phyloP scores from a whole-genome alignment of 2,797 vertebrate genomes.

The Taenioides sp. region DNA sequence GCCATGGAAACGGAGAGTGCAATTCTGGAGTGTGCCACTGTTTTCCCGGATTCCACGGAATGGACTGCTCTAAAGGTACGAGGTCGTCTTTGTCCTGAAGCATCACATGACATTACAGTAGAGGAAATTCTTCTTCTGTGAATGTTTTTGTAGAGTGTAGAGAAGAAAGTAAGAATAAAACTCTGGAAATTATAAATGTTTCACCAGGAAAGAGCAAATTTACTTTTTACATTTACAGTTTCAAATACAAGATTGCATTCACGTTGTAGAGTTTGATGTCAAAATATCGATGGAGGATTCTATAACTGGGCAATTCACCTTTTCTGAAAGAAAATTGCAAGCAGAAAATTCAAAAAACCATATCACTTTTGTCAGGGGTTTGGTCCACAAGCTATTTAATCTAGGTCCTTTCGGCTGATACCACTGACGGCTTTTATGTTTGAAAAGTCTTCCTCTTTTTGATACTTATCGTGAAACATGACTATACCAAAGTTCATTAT shows the following conservation, averaged over 20 bases:
- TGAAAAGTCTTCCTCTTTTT: too few relatives aligned
- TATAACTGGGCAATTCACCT: too few relatives aligned
- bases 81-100: constrained; percentile 15
- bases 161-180: neutral
- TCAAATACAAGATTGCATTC: neutral
- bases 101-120: neutral
- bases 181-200: neutral
- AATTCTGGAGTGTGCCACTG: constrained; percentile 96
- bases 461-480: too few relatives aligned
- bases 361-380: too few relatives aligned
- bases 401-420: too few relatives aligned
- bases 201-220: neutral
- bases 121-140: neutral
- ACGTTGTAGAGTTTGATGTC: neutral
- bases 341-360: too few relatives aligned
- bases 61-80: constrained; percentile 97
- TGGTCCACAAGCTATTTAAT: too few relatives aligned
- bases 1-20: constrained; percentile 97
- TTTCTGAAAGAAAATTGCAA: too few relatives aligned
- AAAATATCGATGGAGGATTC: neutral
- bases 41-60: constrained; percentile 96
- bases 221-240: neutral
- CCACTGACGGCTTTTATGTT: too few relatives aligned
- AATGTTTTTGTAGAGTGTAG: neutral
- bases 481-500: too few relatives aligned